Evolutionary conservation across 2,797 vertebrate species (phyloP).

Genomic region (Poeciliopsis turneri): DNA sequence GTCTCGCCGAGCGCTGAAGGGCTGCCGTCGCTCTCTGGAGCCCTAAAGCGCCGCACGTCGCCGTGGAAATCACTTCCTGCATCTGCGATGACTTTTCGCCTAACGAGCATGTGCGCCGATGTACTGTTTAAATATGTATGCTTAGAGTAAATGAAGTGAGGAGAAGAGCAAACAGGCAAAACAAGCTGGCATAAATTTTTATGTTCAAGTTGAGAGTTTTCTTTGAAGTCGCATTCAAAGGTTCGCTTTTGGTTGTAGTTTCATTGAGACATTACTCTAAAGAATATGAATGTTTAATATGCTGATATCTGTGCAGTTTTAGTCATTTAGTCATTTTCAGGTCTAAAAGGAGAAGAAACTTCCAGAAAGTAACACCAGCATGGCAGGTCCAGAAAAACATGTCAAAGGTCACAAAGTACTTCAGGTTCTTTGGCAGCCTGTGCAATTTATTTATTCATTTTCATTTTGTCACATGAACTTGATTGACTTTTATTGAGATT

Average conservation of each 20-base stretch:
- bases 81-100: slow-evolving; percentile 11
- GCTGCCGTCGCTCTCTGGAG: slow-evolving; percentile 19
- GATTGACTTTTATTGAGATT: not conserved
- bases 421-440: not conserved
- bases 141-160: not conserved
- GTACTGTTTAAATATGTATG: slow-evolving; percentile 2
- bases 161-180: not conserved
- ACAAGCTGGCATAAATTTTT: not conserved
- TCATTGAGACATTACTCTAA: not conserved
- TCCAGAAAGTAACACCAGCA: not conserved
- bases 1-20: slow-evolving; percentile 27
- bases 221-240: not conserved
- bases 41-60: slow-evolving; percentile 19
- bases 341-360: not conserved
- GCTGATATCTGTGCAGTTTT: not conserved
- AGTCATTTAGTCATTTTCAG: not conserved
- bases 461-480: not conserved
- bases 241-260: not conserved
- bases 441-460: not conserved
- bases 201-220: not conserved
- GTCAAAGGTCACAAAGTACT: not conserved
- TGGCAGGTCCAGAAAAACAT: not conserved
- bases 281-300: not conserved
- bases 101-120: not conserved
- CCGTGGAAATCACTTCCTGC: slow-evolving; percentile 42